Evolutionary conservation across 2,888 invertebrate species (phyloP).

Genomic region (Athalia circularis): DNA sequence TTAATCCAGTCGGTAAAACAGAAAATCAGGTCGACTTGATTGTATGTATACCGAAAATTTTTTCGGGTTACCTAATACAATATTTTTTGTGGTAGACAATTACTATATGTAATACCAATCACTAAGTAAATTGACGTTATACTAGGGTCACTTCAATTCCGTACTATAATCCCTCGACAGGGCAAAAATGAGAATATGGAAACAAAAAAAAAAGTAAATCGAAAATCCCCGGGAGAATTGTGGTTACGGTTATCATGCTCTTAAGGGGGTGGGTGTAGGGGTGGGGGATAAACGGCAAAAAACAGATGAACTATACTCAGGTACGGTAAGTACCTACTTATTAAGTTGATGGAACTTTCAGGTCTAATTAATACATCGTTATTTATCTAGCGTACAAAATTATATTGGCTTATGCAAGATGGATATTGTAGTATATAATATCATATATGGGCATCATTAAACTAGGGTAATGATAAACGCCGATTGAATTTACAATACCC

Average conservation of each 20-base stretch:
- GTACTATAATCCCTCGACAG: constrained; percentile 1
- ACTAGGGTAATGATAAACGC: no score
- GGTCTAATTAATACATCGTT: neutral
- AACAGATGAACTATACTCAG: no score
- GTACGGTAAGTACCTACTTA: neutral
- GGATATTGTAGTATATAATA: no score
- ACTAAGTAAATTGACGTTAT: constrained; percentile 59
- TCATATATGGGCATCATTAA: no score
- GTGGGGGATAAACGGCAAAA: no score
- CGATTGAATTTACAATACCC: no score
- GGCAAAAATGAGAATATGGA: neutral
- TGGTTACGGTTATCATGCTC: constrained; percentile 9
- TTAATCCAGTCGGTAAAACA: no score
- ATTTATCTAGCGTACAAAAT: no score
- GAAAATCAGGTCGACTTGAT: no score
- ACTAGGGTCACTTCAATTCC: neutral
- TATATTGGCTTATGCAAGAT: no score
- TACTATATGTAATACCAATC: constrained; percentile 64
- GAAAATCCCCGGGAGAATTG: constrained; percentile 12
- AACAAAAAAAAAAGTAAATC: neutral
- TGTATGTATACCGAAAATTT: no score
- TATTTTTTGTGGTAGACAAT: neutral
- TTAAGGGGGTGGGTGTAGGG: no score
- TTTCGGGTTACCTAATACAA: constrained; percentile 52
- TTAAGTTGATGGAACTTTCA: constrained; percentile 26